Evolutionary conservation across 2,888 invertebrate species (phyloP).

Genomic region (Tenthredo amoena): DNA sequence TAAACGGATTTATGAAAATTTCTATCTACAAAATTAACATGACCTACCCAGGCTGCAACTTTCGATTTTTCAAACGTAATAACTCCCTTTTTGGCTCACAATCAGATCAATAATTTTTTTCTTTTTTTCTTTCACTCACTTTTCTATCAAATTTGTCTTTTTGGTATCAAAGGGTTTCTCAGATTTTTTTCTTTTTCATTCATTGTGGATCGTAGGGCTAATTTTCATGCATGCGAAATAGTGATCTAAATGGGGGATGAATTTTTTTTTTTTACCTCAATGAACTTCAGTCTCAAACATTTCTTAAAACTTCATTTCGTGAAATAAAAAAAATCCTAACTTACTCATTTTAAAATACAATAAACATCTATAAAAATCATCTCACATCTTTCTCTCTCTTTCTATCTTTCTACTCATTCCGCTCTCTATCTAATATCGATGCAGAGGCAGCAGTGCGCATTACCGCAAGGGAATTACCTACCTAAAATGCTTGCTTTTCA

Average conservation of each 20-base stretch:
- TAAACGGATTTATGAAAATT: neutral
- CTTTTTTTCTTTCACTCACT: slow-evolving; percentile 48
- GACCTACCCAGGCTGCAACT: neutral
- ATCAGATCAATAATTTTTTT: slow-evolving; percentile 54
- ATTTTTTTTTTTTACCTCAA: slow-evolving; percentile 67
- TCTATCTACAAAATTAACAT: neutral
- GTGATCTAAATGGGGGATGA: slow-evolving; percentile 70
- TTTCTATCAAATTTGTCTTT: slow-evolving; percentile 59
- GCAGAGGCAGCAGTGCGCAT: neutral
- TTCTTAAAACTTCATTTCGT: slow-evolving; percentile 66
- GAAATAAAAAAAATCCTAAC: slow-evolving; percentile 20
- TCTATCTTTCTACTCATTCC: neutral
- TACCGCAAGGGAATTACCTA: slow-evolving; percentile 4
- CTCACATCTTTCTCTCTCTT: neutral
- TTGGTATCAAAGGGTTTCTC: slow-evolving; percentile 74
- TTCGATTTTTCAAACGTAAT: slow-evolving; percentile 13
- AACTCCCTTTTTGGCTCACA: neutral
- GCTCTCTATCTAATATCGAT: neutral
- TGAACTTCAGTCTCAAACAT: slow-evolving; percentile 76
- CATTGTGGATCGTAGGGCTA: slow-evolving; percentile 64
- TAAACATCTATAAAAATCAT: slow-evolving; percentile 35
- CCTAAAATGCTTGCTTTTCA: neutral
- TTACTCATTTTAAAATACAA: slow-evolving; percentile 15
- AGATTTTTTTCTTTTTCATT: slow-evolving; percentile 62
- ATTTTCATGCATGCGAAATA: slow-evolving; percentile 67